phyloP scores from a whole-genome alignment of 2,888 invertebrate genomes.

The Rhyacophila evoluta region DNA sequence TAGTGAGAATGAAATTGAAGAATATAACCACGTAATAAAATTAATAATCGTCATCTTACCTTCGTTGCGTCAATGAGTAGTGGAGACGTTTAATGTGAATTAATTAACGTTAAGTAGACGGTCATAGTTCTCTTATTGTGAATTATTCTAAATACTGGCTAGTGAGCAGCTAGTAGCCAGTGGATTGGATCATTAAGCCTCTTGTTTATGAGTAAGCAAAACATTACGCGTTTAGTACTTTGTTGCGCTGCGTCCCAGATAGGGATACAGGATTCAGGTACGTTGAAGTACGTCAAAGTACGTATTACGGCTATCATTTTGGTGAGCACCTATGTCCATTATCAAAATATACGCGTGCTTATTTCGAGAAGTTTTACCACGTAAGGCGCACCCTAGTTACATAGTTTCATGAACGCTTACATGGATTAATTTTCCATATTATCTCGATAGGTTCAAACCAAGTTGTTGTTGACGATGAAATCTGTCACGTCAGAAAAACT shows the following conservation, averaged over 20 bases:
- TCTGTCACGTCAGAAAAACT: too few relatives aligned
- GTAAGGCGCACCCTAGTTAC: background rate
- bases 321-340: background rate
- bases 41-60: too few relatives aligned
- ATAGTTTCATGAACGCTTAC: too few relatives aligned
- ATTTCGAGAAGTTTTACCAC: background rate
- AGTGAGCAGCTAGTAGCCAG: background rate
- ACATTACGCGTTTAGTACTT: constrained; percentile 41
- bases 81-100: too few relatives aligned
- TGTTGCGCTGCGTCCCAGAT: background rate
- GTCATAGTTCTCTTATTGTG: background rate
- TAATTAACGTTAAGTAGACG: too few relatives aligned
- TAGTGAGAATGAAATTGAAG: too few relatives aligned
- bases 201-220: constrained; percentile 49
- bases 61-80: too few relatives aligned
- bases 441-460: too few relatives aligned
- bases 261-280: background rate
- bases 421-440: too few relatives aligned
- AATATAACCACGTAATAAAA: too few relatives aligned
- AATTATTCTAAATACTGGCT: background rate
- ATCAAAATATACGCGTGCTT: background rate
- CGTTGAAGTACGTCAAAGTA: background rate
- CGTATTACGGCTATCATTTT: background rate
- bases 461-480: too few relatives aligned
- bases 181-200: constrained; percentile 46